Evolutionary conservation across 2,797 vertebrate genomes (phyloP), one percentile per base, ranked within the genome.

Genomic region (Schizothorax lantsangensis): DNA sequence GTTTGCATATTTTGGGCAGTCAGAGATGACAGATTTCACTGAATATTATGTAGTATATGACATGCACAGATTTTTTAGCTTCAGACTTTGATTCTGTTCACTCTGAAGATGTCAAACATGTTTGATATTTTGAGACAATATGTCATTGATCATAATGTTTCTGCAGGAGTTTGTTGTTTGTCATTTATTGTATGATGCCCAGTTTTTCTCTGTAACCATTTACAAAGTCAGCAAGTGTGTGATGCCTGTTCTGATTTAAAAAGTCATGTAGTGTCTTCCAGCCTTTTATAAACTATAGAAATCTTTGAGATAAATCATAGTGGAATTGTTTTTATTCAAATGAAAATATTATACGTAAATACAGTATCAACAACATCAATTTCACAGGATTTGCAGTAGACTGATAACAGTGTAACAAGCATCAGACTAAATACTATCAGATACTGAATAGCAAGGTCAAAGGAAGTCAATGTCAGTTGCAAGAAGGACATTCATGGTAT

Each of bases 281-380:
- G 62, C 62, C 30, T 68, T 68, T 19, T 33, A 68, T 68, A 19
- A 21, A 19, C 7, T 30, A 12, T 5, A 75, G 21, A 66, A 38
- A 68, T 17, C 43, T 52, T 64, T 38, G 1, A 49, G 59, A 52
- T 75, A 52, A 68, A 47, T 66, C 43, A 52, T 68, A 11, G 21
- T 77, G 33, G n/a, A 40, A 26, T 19, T 43, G 30, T 78, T 84
- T 81, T 78, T 84, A 84, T 84, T 68, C 73, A 68, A 49, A 36
- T 33, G 30, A 33, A 74, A 62, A 74, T 12, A 38, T 45, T 30
- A 33, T 19, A 23, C 33, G n/a, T 2, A 59, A 40, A 36, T 36
- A 45, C 54, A 26, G 30, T 47, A 62, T 23, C 40, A 74, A 33
- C 57, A 52, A n/a, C 26, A 79, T 8, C 23, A 43, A 17, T 62